Percentiles rank a stretch among this genome's conserved stretches.
These are phyloP conservation scores for Nautilus pompilius DNA, from an alignment of 1,140 invertebrate genomes.

Conservation along the genomic window DNA sequence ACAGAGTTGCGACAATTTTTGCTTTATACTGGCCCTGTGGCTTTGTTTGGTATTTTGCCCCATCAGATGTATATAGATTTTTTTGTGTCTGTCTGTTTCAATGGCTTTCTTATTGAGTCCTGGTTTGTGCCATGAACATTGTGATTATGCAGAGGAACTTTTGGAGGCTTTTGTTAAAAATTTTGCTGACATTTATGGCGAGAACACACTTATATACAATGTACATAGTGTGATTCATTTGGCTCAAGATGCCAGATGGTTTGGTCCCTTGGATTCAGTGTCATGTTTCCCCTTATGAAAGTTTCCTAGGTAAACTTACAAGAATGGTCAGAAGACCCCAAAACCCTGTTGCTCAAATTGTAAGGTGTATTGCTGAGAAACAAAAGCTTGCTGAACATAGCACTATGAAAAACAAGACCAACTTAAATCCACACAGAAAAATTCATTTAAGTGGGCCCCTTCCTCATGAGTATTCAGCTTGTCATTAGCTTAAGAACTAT, in stretches of 20 bases:
- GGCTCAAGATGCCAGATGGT: conserved; percentile 47
- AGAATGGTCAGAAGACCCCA: conserved; percentile 27
- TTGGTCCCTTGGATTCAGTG: conserved; percentile 51
- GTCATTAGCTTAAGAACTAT: conserved; percentile 9
- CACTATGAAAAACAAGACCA: conserved; percentile 8
- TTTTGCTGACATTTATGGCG: conserved; percentile 35
- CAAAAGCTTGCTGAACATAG: background rate
- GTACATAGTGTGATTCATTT: conserved; percentile 53
- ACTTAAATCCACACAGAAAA: too few species aligned
- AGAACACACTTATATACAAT: conserved; percentile 48
- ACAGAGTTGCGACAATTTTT: conserved; percentile 58
- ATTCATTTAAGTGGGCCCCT: conserved; percentile 9
- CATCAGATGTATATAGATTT: conserved; percentile 51
- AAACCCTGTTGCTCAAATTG: conserved; percentile 33
- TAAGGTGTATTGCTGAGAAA: conserved; percentile 33
- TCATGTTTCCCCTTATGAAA: conserved; percentile 58
- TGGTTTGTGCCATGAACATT: conserved; percentile 10
- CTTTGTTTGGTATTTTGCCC: conserved; percentile 40
- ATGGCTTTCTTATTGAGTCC: conserved; percentile 39
- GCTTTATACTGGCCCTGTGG: conserved; percentile 53
- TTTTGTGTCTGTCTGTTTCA: conserved; percentile 47
- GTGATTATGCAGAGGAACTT: conserved; percentile 35
- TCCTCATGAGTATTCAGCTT: background rate
- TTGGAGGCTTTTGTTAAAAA: conserved; percentile 41
- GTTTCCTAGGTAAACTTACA: conserved; percentile 53